Evolutionary conservation across 2,113 vertebrate genomes (phyloP).

Genomic region (Sinocyclocheilus maitianheensis): DNA sequence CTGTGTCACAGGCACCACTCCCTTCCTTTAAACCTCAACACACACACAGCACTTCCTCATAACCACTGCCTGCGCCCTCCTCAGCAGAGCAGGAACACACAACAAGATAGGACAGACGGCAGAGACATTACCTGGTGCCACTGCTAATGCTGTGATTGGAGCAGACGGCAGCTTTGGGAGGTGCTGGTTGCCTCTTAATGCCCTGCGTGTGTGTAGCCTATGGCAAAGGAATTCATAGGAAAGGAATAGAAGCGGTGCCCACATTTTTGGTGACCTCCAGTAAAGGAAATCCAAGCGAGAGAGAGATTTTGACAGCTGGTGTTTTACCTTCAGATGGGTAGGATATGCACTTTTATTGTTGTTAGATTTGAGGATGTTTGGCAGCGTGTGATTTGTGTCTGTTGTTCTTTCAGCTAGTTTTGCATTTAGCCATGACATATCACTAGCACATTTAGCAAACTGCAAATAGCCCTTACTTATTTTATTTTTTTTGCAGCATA

Average conservation of each 20-base stretch:
- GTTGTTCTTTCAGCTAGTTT: neutral
- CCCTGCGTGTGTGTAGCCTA: slow-evolving; percentile 55
- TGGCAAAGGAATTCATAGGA: slow-evolving; percentile 19
- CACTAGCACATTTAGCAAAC: neutral
- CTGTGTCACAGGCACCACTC: slow-evolving; percentile 65
- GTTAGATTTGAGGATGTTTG: neutral
- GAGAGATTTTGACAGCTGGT: slow-evolving; percentile 14
- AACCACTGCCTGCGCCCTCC: slow-evolving; percentile 52
- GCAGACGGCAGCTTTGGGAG: slow-evolving; percentile 36
- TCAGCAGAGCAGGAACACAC: slow-evolving; percentile 57
- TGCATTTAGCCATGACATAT: neutral
- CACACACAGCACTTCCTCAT: slow-evolving; percentile 55
- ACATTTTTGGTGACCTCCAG: neutral
- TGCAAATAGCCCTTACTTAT: neutral
- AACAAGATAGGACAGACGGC: slow-evolving; percentile 28
- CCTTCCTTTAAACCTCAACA: slow-evolving; percentile 58
- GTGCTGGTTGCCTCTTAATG: slow-evolving; percentile 60
- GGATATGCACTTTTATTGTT: slow-evolving; percentile 17
- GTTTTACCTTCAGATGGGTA: slow-evolving; percentile 22
- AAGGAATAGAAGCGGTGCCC: neutral
- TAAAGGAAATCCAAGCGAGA: neutral
- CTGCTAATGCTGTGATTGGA: slow-evolving; percentile 57
- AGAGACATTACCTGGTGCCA: slow-evolving; percentile 67
- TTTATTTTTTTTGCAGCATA: neutral
- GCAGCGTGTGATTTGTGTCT: neutral